Percentiles rank a stretch among this genome's conserved stretches.
Conservation (phyloP, 2,888 invertebrate genomes). For the Drosophila kambysellisi region DNA sequence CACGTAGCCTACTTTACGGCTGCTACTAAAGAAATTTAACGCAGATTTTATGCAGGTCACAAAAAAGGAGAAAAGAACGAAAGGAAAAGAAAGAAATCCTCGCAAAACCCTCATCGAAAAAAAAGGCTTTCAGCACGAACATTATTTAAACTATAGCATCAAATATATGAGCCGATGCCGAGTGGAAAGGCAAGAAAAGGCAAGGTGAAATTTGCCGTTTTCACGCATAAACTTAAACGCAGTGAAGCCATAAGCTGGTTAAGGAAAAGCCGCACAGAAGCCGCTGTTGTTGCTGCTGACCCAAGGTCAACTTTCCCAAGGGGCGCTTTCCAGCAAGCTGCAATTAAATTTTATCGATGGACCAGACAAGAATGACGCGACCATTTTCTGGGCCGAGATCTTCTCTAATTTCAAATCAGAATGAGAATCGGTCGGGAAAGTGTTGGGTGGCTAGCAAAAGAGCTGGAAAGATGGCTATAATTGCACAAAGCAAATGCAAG, state of each 20-base stretch:
- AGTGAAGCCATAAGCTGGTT: slow-evolving; percentile 22
- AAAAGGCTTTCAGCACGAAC: slow-evolving; percentile 35
- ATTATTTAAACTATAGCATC: slow-evolving; percentile 51
- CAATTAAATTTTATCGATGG: slow-evolving; percentile 51
- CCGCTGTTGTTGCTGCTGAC: background rate
- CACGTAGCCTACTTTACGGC: slow-evolving; percentile 59
- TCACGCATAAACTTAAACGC: slow-evolving; percentile 30
- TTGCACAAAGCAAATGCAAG: slow-evolving; percentile 70
- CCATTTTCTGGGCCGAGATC: slow-evolving; percentile 13
- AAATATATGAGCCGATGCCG: slow-evolving; percentile 34
- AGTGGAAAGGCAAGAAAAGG: background rate
- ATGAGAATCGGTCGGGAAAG: background rate
- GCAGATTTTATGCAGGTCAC: slow-evolving; percentile 57
- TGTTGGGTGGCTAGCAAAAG: background rate
- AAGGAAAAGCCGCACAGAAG: background rate
- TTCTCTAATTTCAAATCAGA: slow-evolving; percentile 16
- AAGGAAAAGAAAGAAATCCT: slow-evolving; percentile 11
- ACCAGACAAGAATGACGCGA: slow-evolving; percentile 50
- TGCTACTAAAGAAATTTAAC: slow-evolving; percentile 52
- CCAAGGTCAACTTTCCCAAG: slow-evolving; percentile 38
- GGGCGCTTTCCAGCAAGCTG: slow-evolving; percentile 27
- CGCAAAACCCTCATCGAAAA: slow-evolving; percentile 10
- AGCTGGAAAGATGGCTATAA: slow-evolving; percentile 41
- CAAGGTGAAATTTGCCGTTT: slow-evolving; percentile 38
- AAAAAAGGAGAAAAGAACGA: background rate